phyloP scores from a whole-genome alignment of 2,113 vertebrate species.

The Ctenodactylus gundi region DNA sequence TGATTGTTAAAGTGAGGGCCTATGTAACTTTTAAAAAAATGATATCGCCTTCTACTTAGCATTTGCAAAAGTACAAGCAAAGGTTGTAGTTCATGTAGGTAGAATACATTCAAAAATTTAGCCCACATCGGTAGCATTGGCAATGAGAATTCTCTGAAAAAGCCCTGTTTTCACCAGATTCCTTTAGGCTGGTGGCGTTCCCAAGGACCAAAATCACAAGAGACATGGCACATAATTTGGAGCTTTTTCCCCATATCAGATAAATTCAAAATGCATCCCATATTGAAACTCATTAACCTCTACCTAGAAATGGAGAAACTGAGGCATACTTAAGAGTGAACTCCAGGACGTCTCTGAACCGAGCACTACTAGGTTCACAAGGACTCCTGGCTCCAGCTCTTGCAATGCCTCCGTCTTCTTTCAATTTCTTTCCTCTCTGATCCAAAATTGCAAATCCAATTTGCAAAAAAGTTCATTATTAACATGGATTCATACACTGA shows the following conservation, averaged over 20 bases:
- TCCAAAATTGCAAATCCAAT: no score
- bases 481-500: conserved; percentile 59
- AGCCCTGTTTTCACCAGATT: not conserved
- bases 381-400: not conserved
- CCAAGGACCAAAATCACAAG: not conserved
- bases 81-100: not conserved
- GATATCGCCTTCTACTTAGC: not conserved
- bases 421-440: conserved; percentile 9
- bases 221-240: not conserved
- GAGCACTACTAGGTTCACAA: not conserved
- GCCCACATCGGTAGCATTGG: not conserved
- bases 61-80: not conserved
- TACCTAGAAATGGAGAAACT: not conserved
- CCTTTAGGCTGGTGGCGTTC: not conserved
- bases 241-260: not conserved
- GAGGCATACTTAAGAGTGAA: not conserved
- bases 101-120: conserved; percentile 3
- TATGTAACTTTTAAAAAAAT: not conserved
- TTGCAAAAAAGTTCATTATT: conserved; percentile 46
- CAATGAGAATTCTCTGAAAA: not conserved
- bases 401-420: not conserved
- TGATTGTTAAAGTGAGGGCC: not conserved
- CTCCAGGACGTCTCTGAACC: not conserved
- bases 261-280: not conserved
- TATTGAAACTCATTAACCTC: not conserved